phyloP scores from a whole-genome alignment of 2,797 vertebrate genomes.

The Sebastes iracundus region DNA sequence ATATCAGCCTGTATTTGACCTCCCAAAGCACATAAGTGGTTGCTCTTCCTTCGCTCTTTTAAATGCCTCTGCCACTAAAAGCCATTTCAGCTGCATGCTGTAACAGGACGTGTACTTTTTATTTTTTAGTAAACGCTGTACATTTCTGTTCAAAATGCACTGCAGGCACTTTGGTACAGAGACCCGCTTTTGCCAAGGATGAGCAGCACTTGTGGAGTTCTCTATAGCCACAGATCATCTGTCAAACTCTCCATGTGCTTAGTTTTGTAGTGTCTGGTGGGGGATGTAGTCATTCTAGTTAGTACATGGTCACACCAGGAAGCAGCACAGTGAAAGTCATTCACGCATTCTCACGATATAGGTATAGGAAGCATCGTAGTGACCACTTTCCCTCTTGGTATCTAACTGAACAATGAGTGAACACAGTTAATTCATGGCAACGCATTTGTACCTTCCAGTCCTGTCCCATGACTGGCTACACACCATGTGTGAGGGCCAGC shows the following conservation, averaged over 20 bases:
- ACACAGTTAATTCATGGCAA: neutral
- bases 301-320: neutral
- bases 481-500: no score
- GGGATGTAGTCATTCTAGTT: neutral
- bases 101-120: neutral
- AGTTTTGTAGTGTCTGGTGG: neutral
- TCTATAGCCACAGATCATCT: neutral
- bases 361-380: neutral
- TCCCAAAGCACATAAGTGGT: neutral
- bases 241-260: neutral
- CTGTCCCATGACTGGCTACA: neutral
- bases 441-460: neutral
- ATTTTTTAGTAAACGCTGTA: neutral
- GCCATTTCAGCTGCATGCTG: neutral
- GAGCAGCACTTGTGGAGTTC: neutral
- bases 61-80: neutral
- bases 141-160: neutral
- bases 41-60: neutral
- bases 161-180: neutral
- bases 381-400: neutral
- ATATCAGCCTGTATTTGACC: constrained; percentile 14
- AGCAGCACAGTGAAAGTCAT: neutral
- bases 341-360: neutral
- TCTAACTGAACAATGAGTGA: neutral
- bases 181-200: neutral